These are phyloP conservation scores for Oncorhynchus kisutch DNA, from an alignment of 2,113 vertebrate genomes.

Conservation along the genomic window DNA sequence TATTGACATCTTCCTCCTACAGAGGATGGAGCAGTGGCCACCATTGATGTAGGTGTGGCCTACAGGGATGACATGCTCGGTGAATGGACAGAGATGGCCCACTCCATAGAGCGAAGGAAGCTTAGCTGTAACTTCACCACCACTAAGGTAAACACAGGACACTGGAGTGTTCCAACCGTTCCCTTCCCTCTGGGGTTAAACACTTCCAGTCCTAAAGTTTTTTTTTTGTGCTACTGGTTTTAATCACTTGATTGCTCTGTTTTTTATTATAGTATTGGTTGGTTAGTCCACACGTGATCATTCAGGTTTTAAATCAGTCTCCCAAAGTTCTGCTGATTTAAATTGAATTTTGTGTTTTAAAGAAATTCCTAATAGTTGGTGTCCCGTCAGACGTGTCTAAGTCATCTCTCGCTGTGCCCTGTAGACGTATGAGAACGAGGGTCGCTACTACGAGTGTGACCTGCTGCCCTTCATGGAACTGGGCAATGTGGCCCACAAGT, in stretches of 20 bases:
- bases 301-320: too few species aligned
- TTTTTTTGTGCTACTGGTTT: too few species aligned
- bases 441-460: constrained; percentile 91
- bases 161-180: too few species aligned
- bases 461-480: constrained; percentile 95
- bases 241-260: too few species aligned
- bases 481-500: constrained; percentile 92
- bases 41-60: constrained; percentile 86
- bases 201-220: too few species aligned
- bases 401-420: constrained; percentile 8
- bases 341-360: too few species aligned
- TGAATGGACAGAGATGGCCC: constrained; percentile 91
- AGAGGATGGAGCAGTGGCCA: constrained; percentile 86
- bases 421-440: constrained; percentile 86
- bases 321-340: neutral
- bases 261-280: too few species aligned
- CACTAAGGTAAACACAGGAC: constrained; percentile 77
- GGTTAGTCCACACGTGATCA: too few species aligned
- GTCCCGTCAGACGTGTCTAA: neutral
- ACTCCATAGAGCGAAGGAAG: constrained; percentile 86
- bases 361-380: neutral
- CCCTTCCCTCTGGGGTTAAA: too few species aligned
- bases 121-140: constrained; percentile 86
- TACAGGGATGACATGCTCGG: constrained; percentile 82
- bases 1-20: constrained; percentile 4